Evolutionary conservation across 2,888 invertebrate genomes (phyloP), one percentile per base, ranked within the genome.

Genomic region (Blomia tropicalis): DNA sequence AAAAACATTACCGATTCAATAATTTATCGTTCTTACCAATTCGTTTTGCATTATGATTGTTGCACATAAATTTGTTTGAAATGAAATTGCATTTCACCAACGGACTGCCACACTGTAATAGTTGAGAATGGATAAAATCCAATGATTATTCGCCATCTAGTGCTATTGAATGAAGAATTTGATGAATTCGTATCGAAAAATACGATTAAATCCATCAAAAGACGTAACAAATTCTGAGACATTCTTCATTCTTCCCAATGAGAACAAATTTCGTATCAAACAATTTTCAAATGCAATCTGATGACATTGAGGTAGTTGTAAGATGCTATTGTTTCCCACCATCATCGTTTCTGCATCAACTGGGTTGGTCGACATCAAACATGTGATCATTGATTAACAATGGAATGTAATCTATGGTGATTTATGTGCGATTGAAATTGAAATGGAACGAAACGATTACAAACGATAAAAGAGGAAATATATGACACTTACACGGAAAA

Each of bases 21-120:
- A 44, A 36, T 36, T 36, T 36, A 11, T 36, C n/a, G n/a, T 47
- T 19, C 56, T n/a, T 27, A 56, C 56, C 30, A 14, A 11, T 7
- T 56, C 23, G 56, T 31, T 56, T 14, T 11, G n/a, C 14, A 56
- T 27, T 56, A 36, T n/a, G n/a, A n/a, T 60, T 31, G 7, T 36
- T 31, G 31, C 61, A 60, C 22, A 60, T 60, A 25, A 60, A 60
- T 7, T n/a, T 53, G 51, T 1, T 32, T 17, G 19, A 60, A 60
- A 19, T 32, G 22, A 25, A 1, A 30, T 19, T 60, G 61, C 61
- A 60, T 60, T 54, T 60, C 63, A 19, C 58, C 64, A 27, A 41
- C 43, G 64, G 64, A 25, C 60, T 64, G 56, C 61, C 62, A 41
- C 64, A 64, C 27, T 58, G 53, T 41, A 27, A 43, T 3, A 62